Percentiles rank a stretch among this genome's conserved stretches.
Conservation (phyloP, 2,888 invertebrate species). For the Hoplodrina blanda region DNA sequence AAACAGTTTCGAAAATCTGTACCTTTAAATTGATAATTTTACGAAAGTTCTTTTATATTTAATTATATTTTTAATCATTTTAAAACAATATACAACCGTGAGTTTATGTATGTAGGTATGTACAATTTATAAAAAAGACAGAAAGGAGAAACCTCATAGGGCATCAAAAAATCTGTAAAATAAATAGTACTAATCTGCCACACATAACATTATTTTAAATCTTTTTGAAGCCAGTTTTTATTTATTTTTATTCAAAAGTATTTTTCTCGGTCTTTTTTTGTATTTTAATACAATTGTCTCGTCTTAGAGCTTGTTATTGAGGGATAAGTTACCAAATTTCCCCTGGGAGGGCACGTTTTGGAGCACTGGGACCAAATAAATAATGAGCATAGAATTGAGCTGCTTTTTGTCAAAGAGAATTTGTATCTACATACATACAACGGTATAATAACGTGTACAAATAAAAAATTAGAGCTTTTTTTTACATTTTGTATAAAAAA, state of each 20-base stretch:
- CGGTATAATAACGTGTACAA: background rate
- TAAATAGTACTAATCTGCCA: background rate
- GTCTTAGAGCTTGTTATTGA: constrained; percentile 47
- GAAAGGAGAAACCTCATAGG: too few species aligned
- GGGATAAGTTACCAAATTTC: constrained; percentile 45
- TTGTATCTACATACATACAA: constrained; percentile 9
- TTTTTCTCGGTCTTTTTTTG: background rate
- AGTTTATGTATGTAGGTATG: too few species aligned
- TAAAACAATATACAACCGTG: too few species aligned
- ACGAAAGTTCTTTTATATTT: too few species aligned
- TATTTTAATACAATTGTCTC: constrained; percentile 37
- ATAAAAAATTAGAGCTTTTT: background rate
- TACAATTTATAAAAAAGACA: too few species aligned
- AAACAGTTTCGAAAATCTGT: too few species aligned
- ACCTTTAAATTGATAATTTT: too few species aligned
- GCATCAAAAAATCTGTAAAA: too few species aligned
- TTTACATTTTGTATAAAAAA: too few species aligned
- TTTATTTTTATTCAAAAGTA: background rate
- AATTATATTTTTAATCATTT: too few species aligned
- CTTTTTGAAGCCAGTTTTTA: background rate
- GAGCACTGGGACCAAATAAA: constrained; percentile 40
- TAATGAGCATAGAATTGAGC: constrained; percentile 32
- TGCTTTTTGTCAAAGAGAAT: constrained; percentile 42
- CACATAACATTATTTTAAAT: background rate
- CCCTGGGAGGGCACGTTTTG: constrained; percentile 31